Conservation (phyloP, 2,797 vertebrate genomes). For the Galago senegalensis region DNA sequence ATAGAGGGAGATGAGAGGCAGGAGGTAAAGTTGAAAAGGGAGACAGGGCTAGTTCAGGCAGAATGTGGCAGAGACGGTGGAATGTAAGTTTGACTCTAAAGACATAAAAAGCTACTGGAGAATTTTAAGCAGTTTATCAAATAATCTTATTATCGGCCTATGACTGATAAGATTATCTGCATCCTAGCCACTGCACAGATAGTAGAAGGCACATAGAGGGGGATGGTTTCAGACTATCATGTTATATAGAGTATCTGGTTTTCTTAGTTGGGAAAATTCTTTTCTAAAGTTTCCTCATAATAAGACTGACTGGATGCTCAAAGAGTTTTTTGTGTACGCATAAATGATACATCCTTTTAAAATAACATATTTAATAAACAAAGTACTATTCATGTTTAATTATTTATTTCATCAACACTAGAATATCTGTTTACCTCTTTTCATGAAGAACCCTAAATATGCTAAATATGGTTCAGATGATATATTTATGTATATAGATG, state of each 20-base stretch:
- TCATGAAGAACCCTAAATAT: background rate
- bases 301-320: background rate
- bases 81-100: background rate
- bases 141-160: too few species aligned
- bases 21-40: background rate
- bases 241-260: background rate
- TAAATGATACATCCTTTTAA: constrained; percentile 37
- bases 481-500: background rate
- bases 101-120: background rate
- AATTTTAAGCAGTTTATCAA: background rate
- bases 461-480: background rate
- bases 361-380: background rate
- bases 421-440: background rate
- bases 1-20: background rate
- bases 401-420: background rate
- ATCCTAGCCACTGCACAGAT: background rate
- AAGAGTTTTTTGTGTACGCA: background rate
- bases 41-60: background rate
- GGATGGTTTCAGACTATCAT: background rate
- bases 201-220: background rate
- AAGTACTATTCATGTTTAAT: constrained; percentile 19
- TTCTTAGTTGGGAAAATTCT: background rate
- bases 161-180: background rate
- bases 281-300: background rate
- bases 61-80: background rate